These are phyloP conservation scores for Chymomyza procnemis DNA, from an alignment of 2,888 invertebrate genomes.

Conservation along the genomic window DNA sequence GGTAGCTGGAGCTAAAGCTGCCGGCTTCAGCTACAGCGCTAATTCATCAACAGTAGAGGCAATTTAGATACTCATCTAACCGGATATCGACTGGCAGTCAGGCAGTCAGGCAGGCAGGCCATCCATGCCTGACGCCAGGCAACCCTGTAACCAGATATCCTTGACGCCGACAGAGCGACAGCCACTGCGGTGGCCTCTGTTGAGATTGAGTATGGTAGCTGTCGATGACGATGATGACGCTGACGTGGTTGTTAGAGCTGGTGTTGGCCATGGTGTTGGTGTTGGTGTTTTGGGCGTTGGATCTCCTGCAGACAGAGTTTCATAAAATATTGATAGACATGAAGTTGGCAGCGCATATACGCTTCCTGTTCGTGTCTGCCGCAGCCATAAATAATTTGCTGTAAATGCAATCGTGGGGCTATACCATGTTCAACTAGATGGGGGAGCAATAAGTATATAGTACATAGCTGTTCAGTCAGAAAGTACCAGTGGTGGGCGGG, in stretches of 20 bases:
- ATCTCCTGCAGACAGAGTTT: conserved; percentile 65
- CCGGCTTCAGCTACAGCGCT: conserved; percentile 49
- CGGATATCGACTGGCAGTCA: conserved; percentile 71
- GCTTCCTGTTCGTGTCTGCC: conserved; percentile 73
- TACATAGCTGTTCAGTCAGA: neutral
- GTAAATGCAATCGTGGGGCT: conserved; percentile 71
- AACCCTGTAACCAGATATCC: conserved; percentile 49
- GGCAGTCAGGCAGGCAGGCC: too few species aligned
- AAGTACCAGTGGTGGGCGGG: too few species aligned
- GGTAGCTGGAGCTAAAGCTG: conserved; percentile 5
- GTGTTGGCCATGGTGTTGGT: neutral
- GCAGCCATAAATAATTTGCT: conserved; percentile 74
- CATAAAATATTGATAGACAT: conserved; percentile 74
- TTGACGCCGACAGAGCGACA: conserved; percentile 21
- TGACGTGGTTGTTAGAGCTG: conserved; percentile 18
- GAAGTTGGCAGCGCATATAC: conserved; percentile 71
- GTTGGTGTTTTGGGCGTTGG: neutral
- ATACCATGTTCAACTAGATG: conserved; percentile 26
- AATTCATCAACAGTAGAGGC: conserved; percentile 72
- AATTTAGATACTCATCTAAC: conserved; percentile 74
- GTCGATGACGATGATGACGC: conserved; percentile 29
- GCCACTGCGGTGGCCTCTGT: neutral
- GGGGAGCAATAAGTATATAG: conserved; percentile 40
- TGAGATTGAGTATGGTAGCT: conserved; percentile 8
- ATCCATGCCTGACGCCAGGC: conserved; percentile 17